A percentile compares a stretch with the other conserved stretches of the same genome.
Evolutionary conservation across 2,797 vertebrate species (phyloP).

Genomic region (Gouania willdenowi): DNA sequence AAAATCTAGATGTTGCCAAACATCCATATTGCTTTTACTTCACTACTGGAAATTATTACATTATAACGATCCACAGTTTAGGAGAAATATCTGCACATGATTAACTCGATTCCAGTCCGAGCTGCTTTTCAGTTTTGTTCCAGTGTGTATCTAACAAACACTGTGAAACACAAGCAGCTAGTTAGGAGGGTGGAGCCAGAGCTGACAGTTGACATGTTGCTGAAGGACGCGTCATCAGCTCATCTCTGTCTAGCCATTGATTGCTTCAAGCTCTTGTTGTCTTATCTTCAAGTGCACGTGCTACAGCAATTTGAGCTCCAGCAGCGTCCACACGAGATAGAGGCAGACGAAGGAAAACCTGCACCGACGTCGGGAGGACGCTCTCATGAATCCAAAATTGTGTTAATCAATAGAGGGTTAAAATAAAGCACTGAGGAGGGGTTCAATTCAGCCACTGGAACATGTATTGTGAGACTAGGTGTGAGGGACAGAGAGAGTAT

Average conservation of each 20-base stretch:
- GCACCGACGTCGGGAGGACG: conserved; percentile 21
- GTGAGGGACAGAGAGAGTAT: conserved; percentile 17
- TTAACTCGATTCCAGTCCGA: no score
- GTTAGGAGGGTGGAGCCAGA: conserved; percentile 29
- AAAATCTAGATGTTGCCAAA: no score
- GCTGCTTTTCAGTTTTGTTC: no score
- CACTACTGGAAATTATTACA: no score
- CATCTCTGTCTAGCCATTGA: conserved; percentile 45
- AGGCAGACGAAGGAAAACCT: conserved; percentile 18
- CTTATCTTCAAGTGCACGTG: conserved; percentile 52
- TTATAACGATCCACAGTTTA: no score
- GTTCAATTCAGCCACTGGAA: conserved; percentile 55
- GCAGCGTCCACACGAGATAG: conserved; percentile 12
- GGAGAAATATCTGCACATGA: no score
- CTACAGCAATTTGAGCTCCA: conserved; percentile 27
- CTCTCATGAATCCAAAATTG: conserved; percentile 38
- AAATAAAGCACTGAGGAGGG: conserved; percentile 33
- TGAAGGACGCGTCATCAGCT: conserved; percentile 26
- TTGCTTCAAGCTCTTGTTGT: conserved; percentile 35
- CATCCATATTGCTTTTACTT: no score
- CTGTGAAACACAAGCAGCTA: conserved; percentile 28
- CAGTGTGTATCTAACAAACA: no score
- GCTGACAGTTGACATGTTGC: conserved; percentile 51
- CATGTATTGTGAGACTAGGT: conserved; percentile 39
- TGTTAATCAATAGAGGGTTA: conserved; percentile 56